These are phyloP conservation scores for Python bivittatus DNA, from an alignment of 2,113 vertebrate genomes.

Conservation along the genomic window DNA sequence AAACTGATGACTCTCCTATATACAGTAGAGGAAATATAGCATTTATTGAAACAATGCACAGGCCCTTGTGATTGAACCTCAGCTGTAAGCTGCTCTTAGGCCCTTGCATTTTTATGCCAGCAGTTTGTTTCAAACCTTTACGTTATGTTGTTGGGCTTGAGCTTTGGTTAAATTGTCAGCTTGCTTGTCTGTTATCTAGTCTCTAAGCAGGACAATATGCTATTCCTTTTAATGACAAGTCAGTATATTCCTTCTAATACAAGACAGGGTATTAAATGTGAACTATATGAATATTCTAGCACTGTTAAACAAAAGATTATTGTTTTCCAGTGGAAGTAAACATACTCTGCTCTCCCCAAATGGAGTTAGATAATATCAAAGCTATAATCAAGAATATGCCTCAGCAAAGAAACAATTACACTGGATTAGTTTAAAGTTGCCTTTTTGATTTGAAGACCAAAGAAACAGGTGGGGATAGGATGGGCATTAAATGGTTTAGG, in stretches of 20 bases:
- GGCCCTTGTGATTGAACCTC: neutral
- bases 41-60: neutral
- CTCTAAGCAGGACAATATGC: neutral
- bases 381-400: neutral
- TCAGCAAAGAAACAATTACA: neutral
- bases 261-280: neutral
- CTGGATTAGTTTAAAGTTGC: neutral
- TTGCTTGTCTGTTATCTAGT: neutral
- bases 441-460: neutral
- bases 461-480: neutral
- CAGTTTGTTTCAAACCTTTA: neutral
- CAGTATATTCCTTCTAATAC: neutral
- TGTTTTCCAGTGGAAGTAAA: constrained; percentile 1
- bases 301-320: neutral
- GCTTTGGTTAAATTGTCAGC: neutral
- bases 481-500: neutral
- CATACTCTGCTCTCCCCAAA: neutral
- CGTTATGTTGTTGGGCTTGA: neutral
- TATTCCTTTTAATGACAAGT: neutral
- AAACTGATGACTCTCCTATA: neutral
- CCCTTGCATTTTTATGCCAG: neutral
- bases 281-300: neutral
- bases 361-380: neutral
- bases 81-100: neutral
- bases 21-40: neutral